Conservation (phyloP, 2,888 invertebrate genomes). For the Trachelus tabidus region DNA sequence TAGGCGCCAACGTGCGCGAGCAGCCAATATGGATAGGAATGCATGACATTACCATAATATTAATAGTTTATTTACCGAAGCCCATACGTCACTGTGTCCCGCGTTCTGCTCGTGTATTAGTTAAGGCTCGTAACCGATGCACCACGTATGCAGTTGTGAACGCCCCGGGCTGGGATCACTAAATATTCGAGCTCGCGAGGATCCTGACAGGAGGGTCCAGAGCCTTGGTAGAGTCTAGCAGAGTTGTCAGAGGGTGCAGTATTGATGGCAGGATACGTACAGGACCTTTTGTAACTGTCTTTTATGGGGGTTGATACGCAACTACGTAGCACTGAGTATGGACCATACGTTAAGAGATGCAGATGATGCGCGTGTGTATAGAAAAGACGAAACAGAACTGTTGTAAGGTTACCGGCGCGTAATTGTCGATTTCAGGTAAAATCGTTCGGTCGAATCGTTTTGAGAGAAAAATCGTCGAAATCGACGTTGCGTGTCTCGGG, state of each 20-base stretch:
- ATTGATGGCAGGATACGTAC: conserved; percentile 60
- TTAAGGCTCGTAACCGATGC: conserved; percentile 40
- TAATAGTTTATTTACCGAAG: conserved; percentile 66
- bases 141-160: conserved; percentile 18
- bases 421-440: neutral
- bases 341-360: neutral
- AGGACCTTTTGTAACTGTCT: neutral
- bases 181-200: conserved; percentile 59
- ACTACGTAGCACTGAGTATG: neutral
- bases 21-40: conserved; percentile 66
- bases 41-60: conserved; percentile 65
- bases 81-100: conserved; percentile 61
- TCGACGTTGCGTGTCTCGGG: conserved; percentile 47
- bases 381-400: neutral
- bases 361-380: no score
- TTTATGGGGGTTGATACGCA: neutral
- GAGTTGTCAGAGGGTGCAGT: conserved; percentile 60
- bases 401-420: neutral
- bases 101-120: conserved; percentile 40
- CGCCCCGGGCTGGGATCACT: conserved; percentile 60
- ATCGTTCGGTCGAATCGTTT: neutral
- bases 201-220: conserved; percentile 55
- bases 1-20: conserved; percentile 37
- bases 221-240: conserved; percentile 37
- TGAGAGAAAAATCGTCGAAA: conserved; percentile 23